Conservation (phyloP, 2,888 invertebrate species). For the Quadriops clusia region DNA sequence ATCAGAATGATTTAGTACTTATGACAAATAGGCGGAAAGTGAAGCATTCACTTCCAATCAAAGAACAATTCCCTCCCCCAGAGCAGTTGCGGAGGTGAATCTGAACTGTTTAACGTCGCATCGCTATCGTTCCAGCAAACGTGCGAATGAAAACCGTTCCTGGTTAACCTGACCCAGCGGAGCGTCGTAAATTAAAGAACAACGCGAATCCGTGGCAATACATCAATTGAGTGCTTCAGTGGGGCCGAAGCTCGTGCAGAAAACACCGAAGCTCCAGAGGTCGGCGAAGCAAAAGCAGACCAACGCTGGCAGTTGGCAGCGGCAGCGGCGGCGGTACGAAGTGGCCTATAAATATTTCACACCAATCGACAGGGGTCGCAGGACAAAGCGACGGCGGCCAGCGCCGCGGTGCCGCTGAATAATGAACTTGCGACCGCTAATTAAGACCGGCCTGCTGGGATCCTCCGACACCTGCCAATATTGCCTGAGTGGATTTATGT, state of each 20-base stretch:
- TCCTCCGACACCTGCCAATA: constrained; percentile 35
- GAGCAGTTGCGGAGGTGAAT: too few relatives aligned
- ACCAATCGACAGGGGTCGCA: constrained; percentile 31
- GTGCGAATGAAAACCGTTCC: too few relatives aligned
- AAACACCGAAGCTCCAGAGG: constrained; percentile 17
- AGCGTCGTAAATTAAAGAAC: constrained; percentile 23
- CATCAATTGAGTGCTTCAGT: constrained; percentile 25
- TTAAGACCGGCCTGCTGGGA: constrained; percentile 35
- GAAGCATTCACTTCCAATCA: too few relatives aligned
- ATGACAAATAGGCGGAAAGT: too few relatives aligned
- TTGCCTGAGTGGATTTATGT: constrained; percentile 29
- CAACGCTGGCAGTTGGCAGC: too few relatives aligned
- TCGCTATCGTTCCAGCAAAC: too few relatives aligned
- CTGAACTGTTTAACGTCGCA: too few relatives aligned
- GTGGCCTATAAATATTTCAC: constrained; percentile 35
- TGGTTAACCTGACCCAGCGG: too few relatives aligned
- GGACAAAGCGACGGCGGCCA: constrained; percentile 32
- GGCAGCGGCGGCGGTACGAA: too few relatives aligned
- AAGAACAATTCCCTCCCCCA: too few relatives aligned
- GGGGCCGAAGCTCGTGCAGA: constrained; percentile 18
- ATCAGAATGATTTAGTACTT: too few relatives aligned
- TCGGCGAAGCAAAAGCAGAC: constrained; percentile 12
- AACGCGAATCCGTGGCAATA: constrained; percentile 22
- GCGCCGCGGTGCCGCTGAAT: constrained; percentile 31
- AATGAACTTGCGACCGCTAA: constrained; percentile 36